Percentiles rank a stretch among this genome's conserved stretches.
Evolutionary conservation across 53 echinoderm and acorn worm species (phyloP).

Genomic region (Apostichopus leukothele): DNA sequence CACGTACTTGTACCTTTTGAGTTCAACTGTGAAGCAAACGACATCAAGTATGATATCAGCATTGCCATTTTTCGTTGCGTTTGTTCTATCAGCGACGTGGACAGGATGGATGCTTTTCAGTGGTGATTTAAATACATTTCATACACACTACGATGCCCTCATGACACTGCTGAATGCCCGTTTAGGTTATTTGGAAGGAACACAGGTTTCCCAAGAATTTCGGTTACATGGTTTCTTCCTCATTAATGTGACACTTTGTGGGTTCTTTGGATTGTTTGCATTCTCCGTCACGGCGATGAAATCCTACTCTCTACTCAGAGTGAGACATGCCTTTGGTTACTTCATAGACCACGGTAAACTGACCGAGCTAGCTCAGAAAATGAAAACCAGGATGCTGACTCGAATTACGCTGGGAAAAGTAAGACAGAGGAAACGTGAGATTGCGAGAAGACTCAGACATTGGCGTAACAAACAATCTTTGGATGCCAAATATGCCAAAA

Average conservation of each 20-base stretch:
- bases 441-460: conserved; percentile 15
- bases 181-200: background rate
- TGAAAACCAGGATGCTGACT: conserved; percentile 23
- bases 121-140: background rate
- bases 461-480: conserved; percentile 41
- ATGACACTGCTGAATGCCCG: background rate
- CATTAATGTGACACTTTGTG: background rate
- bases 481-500: background rate
- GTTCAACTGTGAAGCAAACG: background rate
- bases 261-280: conserved; percentile 6
- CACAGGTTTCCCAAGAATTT: background rate
- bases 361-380: background rate
- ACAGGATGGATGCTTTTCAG: conserved; percentile 29
- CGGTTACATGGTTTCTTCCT: background rate
- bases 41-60: background rate
- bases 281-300: conserved; percentile 36
- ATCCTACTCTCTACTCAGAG: conserved; percentile 8
- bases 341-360: conserved; percentile 21
- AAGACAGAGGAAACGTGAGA: background rate
- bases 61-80: background rate
- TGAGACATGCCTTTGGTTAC: background rate
- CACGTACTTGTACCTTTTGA: background rate
- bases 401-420: conserved; percentile 15
- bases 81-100: conserved; percentile 4
- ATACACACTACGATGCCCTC: background rate